Evolutionary conservation across 1,140 invertebrate genomes (phyloP), one percentile per base, ranked within the genome.

Genomic region (Campoletis sonorensis): DNA sequence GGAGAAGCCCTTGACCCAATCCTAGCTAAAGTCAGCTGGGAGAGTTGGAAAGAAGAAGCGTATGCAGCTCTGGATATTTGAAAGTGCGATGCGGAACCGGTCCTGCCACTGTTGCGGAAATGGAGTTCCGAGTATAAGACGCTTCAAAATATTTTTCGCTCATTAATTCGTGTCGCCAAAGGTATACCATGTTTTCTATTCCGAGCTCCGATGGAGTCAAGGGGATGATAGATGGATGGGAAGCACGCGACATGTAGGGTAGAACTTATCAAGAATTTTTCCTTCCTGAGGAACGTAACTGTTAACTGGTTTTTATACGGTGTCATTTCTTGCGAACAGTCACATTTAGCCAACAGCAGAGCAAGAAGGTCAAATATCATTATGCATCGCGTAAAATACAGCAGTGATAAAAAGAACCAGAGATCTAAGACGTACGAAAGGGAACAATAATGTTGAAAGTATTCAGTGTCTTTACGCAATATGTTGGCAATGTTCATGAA

Each of bases 131-230:
- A n/a, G 11, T 15, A 37, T 13, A 1, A 77, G 23, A 54, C 16
- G 30, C 61, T 15, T 61, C 30, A 0, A 77, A 77, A 77, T 77
- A 77, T 64, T 61, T 77, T 77, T 77, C 51, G 73, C 54, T 77
- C 73, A 40, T 77, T 77, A 40, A 37, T 77, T n/a, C 73, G 51
- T 77, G 73, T 77, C 73, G 16, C 49, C 27, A 18, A 21, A 70
- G 73, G 54, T n/a, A 27, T 18, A 30, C 51, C 10, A 27, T 61
- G 26, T 70, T 70, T 30, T 70, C 3, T 70, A 70, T 70, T 21
- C 27, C 27, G 8, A 30, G 23, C 23, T 49, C 40, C 23, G 45
- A 33, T 30, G 49, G 7, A 23, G 27, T 23, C 23, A 4, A 54
- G 4, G 54, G 15, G 54, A 61, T 77, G 73, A 77, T 77, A 37